Base-by-base conservation (phyloP, 2,797 vertebrate species). In the Amblyraja radiata region DNA sequence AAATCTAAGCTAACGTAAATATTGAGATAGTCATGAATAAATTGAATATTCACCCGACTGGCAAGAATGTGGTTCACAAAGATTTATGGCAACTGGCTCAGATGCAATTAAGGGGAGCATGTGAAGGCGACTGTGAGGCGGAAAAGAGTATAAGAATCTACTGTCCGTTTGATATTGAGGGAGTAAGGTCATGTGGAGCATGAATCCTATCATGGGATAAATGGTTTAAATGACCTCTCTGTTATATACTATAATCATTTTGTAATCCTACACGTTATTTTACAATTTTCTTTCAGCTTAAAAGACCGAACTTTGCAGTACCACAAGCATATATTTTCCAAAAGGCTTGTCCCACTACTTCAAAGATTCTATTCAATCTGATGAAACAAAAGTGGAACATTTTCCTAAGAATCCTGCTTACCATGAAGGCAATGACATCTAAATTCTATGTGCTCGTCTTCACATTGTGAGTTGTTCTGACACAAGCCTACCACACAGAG, bases 401-500 rank as follows among this genome's bases (percentile, higher is more conserved):
- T 36, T 80, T 16, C 93, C 93, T 93, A 94, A 93, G 94, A 94
- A 91, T 93, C 93, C 93, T 95, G 95, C 94, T 94, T 94, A 96
- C 95, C 95, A 95, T 95, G 95, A 95, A 96, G 95, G 94, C 95
- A 96, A 93, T 96, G 94, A 93, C 96, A 96, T 94, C 93, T 94
- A 94, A 97, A 96, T 90, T 96, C 96, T 95, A 94, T 83, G 65
- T 95, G 95, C 93, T 96, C 93, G 95, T 95, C 95, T 76, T 93
- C 94, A 94, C 95, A 96, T 90, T 93, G 91, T 94, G 95, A 97
- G 95, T 95, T 95, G 8, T 96, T 95, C 94, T 96, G 96, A 97
- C 96, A 96, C 18, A 97, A 94, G 91, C 96, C 96, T 92, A 95
- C 95, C 58, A 95, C 94, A 93, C 95, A 96, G 93, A 95, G 96